Evolutionary conservation across 1,140 invertebrate species (phyloP), one percentile per base, ranked within the genome.

Genomic region (Drosophila mayri): DNA sequence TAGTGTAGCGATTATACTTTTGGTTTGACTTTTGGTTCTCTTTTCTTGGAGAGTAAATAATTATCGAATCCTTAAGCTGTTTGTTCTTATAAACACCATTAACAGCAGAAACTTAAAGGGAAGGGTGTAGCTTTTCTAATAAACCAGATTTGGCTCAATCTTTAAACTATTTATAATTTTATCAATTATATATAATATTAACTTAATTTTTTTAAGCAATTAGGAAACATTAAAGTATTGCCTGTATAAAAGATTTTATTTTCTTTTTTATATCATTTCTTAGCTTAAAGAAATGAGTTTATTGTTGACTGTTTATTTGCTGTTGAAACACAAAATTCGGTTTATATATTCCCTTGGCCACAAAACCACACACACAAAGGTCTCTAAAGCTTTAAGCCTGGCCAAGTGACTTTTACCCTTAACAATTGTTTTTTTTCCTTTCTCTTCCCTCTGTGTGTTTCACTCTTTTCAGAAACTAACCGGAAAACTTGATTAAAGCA

Each of bases 321-420:
- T 60, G 44, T 57, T 47, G 43, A 35, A 41, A 32, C 11, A 20
- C 28, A 32, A 32, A 30, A 32, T 47, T 64, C 46, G 72, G 76
- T 62, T 60, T 37, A 37, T 20, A 64, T 64, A 52, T 37, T 12
- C 22, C 38, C 43, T 52, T 28, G 61, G 46, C 30, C 55, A 41
- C 44, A 63, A 82, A 81, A 82, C 71, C 82, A 43, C 82, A 79
- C 63, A 85, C 63, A 85, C 64, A 65, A 76, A 77, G 83, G 61
- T 80, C 62, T 79, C 64, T 70, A 75, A 52, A 50, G 70, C 60
- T 65, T 64, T 82, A 68, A 68, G 68, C 66, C 62, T 59, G 55
- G 37, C 43, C 43, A 54, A 79, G 49, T 41, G 47, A 78, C 43
- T 65, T 84, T 63, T 72, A 63, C 49, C 37, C 64, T 41, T 57